Evolutionary conservation across 1,140 invertebrate species (phyloP).

Genomic region (Stegodyphus dumicola): DNA sequence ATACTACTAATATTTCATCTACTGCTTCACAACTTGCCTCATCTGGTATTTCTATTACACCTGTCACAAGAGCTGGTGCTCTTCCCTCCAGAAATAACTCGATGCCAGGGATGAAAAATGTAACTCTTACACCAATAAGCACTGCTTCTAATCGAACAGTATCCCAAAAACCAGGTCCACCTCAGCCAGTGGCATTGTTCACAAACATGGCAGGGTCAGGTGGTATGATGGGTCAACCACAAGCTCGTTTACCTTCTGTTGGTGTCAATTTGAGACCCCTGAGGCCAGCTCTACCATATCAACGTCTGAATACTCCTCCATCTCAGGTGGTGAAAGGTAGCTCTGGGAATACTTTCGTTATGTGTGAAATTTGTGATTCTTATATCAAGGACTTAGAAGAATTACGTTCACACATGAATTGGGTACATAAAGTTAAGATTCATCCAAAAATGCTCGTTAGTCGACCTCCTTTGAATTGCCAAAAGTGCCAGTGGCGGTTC

Average conservation of each 20-base stretch:
- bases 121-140: slow-evolving; percentile 45
- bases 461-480: slow-evolving; percentile 92
- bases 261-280: slow-evolving; percentile 11
- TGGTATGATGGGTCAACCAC: slow-evolving; percentile 17
- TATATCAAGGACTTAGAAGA: slow-evolving; percentile 95
- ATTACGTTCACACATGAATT: slow-evolving; percentile 92
- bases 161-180: slow-evolving; percentile 18
- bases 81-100: not conserved
- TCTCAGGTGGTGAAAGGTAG: slow-evolving; percentile 53
- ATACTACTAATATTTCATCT: slow-evolving; percentile 16
- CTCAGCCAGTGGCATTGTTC: slow-evolving; percentile 54
- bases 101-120: slow-evolving; percentile 18
- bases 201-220: slow-evolving; percentile 42
- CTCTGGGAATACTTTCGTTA: slow-evolving; percentile 74
- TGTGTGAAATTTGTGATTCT: slow-evolving; percentile 95
- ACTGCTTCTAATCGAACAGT: slow-evolving; percentile 30
- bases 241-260: slow-evolving; percentile 11
- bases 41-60: slow-evolving; percentile 55
- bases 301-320: slow-evolving; percentile 37
- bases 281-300: slow-evolving; percentile 26
- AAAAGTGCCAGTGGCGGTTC: slow-evolving; percentile 92
- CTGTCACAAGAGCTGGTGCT: slow-evolving; percentile 15
- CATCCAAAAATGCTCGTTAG: slow-evolving; percentile 97
- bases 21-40: slow-evolving; percentile 34
- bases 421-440: slow-evolving; percentile 95